Conservation (phyloP, 2,113 vertebrate species). For the Neolamprologus modestus region DNA sequence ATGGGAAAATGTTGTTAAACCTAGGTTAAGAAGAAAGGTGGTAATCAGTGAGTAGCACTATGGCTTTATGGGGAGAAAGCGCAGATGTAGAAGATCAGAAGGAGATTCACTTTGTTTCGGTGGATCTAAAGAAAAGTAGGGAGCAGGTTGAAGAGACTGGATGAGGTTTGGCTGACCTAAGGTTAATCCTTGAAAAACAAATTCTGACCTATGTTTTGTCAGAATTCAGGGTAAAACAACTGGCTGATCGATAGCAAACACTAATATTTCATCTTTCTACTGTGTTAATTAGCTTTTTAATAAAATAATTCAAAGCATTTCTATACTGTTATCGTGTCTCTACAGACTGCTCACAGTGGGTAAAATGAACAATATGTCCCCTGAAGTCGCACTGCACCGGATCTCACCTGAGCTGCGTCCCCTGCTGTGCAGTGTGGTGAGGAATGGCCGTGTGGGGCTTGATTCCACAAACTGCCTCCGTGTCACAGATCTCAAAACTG, state of each 20-base stretch:
- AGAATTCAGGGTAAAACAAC: not conserved
- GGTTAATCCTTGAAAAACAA: not conserved
- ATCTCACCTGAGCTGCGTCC: slow-evolving; percentile 90
- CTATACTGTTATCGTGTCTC: not conserved
- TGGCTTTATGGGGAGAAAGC: not conserved
- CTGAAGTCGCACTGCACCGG: slow-evolving; percentile 89
- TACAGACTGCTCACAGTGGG: not conserved
- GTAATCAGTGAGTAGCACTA: not conserved
- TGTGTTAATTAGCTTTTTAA: not conserved
- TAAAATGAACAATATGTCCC: slow-evolving; percentile 81
- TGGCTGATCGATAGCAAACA: not conserved
- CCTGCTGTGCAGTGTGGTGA: slow-evolving; percentile 88
- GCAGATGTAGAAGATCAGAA: not conserved
- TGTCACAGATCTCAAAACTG: slow-evolving; percentile 96
- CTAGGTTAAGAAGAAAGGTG: not conserved
- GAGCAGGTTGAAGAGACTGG: not conserved
- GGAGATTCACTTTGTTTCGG: not conserved
- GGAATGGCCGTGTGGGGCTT: slow-evolving; percentile 91
- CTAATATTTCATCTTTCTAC: not conserved
- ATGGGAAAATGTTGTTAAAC: not conserved
- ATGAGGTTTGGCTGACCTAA: not conserved
- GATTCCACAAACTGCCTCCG: slow-evolving; percentile 93
- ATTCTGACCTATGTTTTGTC: not conserved
- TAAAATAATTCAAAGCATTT: not conserved
- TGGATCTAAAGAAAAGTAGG: not conserved